phyloP scores from a whole-genome alignment of 2,113 vertebrate genomes.

The crab-eating macaque (Macaca fascicularis) region DNA sequence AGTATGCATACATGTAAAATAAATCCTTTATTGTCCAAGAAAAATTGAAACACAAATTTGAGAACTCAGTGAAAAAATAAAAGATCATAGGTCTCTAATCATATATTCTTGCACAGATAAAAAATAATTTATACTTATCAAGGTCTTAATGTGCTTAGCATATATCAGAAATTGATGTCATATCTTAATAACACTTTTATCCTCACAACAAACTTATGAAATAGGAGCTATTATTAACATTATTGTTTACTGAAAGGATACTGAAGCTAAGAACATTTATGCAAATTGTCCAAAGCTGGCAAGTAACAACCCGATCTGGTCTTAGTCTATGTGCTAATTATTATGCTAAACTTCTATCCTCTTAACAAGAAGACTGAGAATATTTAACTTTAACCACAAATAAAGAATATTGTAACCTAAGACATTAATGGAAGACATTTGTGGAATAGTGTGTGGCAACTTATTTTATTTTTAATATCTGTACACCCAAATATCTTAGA shows the following conservation, averaged over 20 bases:
- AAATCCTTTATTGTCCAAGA: neutral
- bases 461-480: neutral
- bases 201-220: neutral
- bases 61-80: neutral
- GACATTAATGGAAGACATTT: neutral
- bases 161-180: neutral
- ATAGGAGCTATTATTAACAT: neutral
- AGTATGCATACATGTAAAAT: neutral
- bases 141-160: neutral
- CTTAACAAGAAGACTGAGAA: neutral
- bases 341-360: neutral
- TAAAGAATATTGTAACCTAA: neutral
- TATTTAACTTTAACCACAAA: neutral
- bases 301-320: neutral
- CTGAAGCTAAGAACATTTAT: neutral
- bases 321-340: neutral
- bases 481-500: neutral
- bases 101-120: neutral
- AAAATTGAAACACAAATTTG: neutral
- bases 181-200: neutral
- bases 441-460: neutral
- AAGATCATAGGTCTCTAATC: neutral
- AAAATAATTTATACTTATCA: neutral
- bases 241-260: neutral
- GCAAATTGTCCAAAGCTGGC: neutral